Evolutionary conservation across 2,888 invertebrate species (phyloP), one percentile per base, ranked within the genome.

Genomic region (Himalopsyche tibetana): DNA sequence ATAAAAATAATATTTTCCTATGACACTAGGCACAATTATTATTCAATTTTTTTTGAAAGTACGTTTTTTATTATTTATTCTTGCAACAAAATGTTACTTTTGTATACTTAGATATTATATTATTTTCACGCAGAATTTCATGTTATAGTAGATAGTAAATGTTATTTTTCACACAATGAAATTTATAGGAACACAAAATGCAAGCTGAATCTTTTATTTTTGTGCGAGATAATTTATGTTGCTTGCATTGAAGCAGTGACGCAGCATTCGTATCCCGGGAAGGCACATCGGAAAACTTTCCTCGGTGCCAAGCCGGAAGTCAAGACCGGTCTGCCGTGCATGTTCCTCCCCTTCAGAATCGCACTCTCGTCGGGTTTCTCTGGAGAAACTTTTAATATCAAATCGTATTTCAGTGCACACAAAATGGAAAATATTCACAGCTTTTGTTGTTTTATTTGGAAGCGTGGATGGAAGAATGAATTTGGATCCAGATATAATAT

Each of bases 301-400:
- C 56, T 51, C 84, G 36, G 84, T 88, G 88, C 88, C 88, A 88
- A 88, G 86, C 88, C 85, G 88, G 87, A 88, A 87, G 87, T 82
- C 63, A 36, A 74, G 74, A 36, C 38, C 38, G 74, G 74, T 74
- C 74, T 69, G 36, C 38, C 74, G 83, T 17, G 15, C 12, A 74
- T 38, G 74, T 74, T 74, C 28, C 74, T 38, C 85, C 79, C 40
- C 40, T 55, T n/a, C 19, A 56, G 55, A 85, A 80, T 84, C 19
- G 28, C n/a, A 15, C 36, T 11, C 55, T 51, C 55, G 42, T 55
- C 82, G 40, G 55, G 36, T 17, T 11, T 40, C 15, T n/a, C 56
- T 55, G 63, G 82, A 56, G 82, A 82, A 85, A 85, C 85, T 85
- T 80, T 51, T 74, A 9, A n/a, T 80, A 28, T 45, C 45, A 28